A percentile compares a stretch with the other conserved stretches of the same genome.
Conservation (phyloP, 2,113 vertebrate species). For the Picathartes gymnocephalus region DNA sequence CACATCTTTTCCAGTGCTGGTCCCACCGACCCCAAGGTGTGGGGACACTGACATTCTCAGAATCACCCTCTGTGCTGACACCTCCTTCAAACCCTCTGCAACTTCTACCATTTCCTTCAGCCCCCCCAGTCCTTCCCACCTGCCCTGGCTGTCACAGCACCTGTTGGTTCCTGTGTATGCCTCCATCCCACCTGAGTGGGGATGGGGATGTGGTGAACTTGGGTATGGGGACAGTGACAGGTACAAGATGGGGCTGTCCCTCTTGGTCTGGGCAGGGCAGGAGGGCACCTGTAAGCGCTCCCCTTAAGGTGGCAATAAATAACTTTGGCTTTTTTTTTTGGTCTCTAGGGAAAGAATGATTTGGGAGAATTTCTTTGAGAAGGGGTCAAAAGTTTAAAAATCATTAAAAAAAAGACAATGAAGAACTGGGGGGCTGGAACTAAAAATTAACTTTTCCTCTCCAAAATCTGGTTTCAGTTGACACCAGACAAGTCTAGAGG, state of each 20-base stretch:
- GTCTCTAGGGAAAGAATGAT: background rate
- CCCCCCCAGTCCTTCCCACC: background rate
- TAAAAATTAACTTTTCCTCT: background rate
- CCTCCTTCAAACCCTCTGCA: background rate
- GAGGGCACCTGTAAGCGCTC: background rate
- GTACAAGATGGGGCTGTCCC: background rate
- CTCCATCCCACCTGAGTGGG: background rate
- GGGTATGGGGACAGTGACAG: background rate
- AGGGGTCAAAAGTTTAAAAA: background rate
- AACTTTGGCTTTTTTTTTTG: background rate
- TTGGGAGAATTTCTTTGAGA: background rate
- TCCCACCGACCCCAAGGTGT: background rate
- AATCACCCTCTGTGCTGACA: background rate
- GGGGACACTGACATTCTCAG: background rate
- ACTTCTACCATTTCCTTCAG: background rate
- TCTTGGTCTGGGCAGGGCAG: background rate
- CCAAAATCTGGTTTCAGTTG: background rate
- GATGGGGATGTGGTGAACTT: background rate
- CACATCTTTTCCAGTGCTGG: background rate
- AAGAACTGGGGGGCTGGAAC: background rate
- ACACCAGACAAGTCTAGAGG: background rate
- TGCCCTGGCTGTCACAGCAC: background rate
- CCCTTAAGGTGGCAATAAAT: background rate
- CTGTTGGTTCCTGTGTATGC: accelerated
- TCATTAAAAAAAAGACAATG: background rate